Evolutionary conservation across 2,888 invertebrate genomes (phyloP).

Genomic region (Ophraella communa): DNA sequence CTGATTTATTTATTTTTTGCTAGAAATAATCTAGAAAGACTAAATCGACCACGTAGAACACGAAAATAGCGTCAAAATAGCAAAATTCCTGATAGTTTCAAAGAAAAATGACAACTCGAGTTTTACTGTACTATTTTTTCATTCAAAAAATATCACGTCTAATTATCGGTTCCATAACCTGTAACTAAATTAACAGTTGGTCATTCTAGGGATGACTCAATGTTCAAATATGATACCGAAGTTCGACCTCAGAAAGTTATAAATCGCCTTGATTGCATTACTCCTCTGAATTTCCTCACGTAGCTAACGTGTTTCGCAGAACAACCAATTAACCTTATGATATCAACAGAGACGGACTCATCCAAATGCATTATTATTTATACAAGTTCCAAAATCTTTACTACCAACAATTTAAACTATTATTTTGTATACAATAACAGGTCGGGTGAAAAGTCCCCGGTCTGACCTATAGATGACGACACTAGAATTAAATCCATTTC

Average conservation of each 20-base stretch:
- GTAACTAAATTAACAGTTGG: background rate
- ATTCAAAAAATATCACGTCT: background rate
- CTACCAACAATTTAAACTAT: too few species aligned
- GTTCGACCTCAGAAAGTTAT: slow-evolving; percentile 11
- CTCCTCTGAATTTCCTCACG: slow-evolving; percentile 20
- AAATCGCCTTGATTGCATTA: slow-evolving; percentile 21
- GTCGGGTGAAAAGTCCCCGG: too few species aligned
- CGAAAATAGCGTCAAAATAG: too few species aligned
- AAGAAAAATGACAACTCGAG: background rate
- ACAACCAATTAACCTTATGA: slow-evolving; percentile 21
- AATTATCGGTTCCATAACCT: slow-evolving; percentile 5
- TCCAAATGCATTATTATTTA: background rate
- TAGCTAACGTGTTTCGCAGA: slow-evolving; percentile 21
- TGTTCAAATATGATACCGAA: background rate
- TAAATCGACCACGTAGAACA: too few species aligned
- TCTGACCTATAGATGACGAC: too few species aligned
- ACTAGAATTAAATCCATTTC: too few species aligned
- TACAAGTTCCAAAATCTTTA: too few species aligned
- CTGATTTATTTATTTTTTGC: too few species aligned
- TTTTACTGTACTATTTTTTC: background rate
- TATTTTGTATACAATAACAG: too few species aligned
- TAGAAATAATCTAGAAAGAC: too few species aligned
- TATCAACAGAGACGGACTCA: background rate
- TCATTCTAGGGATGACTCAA: slow-evolving; percentile 5
- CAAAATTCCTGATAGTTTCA: background rate